These are phyloP conservation scores for Petrocephalus schoutedeni DNA, from an alignment of 2,797 vertebrate genomes.

Conservation along the genomic window DNA sequence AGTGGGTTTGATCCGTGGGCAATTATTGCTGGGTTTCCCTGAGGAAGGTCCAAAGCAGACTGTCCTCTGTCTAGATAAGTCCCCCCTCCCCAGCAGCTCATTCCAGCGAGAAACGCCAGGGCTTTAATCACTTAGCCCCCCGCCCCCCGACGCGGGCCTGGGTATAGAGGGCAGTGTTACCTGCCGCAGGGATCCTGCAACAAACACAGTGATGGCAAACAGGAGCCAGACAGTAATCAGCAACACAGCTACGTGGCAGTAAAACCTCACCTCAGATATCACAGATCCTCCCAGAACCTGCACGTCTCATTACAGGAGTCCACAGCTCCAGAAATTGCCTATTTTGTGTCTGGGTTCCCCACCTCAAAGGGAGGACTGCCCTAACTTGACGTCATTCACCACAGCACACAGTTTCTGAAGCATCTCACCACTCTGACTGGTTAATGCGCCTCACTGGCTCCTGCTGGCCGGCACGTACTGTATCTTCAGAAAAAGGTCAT, in stretches of 20 bases:
- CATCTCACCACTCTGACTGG: slow-evolving; percentile 23
- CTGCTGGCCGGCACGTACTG: background rate
- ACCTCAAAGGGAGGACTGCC: background rate
- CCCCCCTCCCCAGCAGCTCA: slow-evolving; percentile 6
- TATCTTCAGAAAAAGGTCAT: background rate
- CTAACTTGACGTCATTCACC: slow-evolving; percentile 24
- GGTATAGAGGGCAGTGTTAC: slow-evolving; percentile 19
- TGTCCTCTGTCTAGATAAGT: background rate
- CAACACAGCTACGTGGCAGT: background rate
- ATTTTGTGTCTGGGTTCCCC: background rate
- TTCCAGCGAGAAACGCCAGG: background rate
- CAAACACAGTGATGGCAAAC: background rate
- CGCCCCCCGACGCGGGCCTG: background rate
- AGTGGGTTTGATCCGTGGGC: background rate
- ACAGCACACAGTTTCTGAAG: background rate
- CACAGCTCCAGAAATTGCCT: background rate
- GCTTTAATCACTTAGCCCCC: background rate
- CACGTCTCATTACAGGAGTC: background rate
- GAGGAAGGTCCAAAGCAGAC: background rate
- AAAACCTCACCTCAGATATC: background rate
- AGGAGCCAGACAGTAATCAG: background rate
- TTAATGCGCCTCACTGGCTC: background rate
- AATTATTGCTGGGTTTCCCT: background rate
- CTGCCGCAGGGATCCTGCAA: slow-evolving; percentile 3
- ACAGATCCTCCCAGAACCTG: background rate